phyloP scores from a whole-genome alignment of 2,888 invertebrate genomes.

The Odontomyia ornata region DNA sequence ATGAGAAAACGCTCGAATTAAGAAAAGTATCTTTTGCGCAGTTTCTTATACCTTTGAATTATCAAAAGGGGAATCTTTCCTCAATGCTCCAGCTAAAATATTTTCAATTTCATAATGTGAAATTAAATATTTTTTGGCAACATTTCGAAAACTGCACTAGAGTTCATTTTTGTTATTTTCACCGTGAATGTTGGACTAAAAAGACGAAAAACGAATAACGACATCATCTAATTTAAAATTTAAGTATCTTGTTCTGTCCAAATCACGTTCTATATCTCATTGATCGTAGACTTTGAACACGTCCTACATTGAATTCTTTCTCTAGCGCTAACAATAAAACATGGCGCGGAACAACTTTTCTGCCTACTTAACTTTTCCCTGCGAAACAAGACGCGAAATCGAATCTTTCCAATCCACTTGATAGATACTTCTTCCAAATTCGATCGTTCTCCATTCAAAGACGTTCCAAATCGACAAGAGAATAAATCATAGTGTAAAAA shows the following conservation, averaged over 20 bases:
- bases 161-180: no score
- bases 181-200: no score
- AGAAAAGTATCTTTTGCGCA: no score
- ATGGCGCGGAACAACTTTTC: background rate
- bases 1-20: no score
- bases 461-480: background rate
- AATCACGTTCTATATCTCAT: background rate
- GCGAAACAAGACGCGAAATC: no score
- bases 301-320: background rate
- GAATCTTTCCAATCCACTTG: background rate
- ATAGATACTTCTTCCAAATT: background rate
- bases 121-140: background rate
- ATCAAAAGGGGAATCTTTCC: no score
- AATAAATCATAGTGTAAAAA: background rate
- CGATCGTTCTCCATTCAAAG: slow-evolving; percentile 1
- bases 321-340: background rate
- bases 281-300: background rate
- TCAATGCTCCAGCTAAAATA: background rate
- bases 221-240: no score
- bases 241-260: background rate
- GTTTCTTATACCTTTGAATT: no score
- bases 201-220: no score
- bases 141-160: no score
- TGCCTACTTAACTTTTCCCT: background rate
- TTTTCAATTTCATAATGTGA: background rate